A percentile compares a stretch with the other conserved stretches of the same genome.
Conservation (phyloP, 2,888 invertebrate genomes). For the Geophilus truncorum region DNA sequence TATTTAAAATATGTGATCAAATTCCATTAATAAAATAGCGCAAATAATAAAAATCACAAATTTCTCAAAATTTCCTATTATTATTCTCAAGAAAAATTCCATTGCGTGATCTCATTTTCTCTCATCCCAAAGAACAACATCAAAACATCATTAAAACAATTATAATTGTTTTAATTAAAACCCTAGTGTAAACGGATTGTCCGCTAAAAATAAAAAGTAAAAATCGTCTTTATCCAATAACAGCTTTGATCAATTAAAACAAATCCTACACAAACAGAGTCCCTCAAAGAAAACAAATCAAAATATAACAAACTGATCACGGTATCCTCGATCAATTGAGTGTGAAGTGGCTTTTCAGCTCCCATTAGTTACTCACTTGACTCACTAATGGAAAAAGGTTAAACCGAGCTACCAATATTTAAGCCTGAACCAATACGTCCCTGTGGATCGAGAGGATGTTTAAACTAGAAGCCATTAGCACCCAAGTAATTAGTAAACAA, state of each 20-base stretch:
- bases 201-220: too few species aligned
- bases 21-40: too few species aligned
- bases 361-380: constrained; percentile 3
- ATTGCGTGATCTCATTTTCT: too few species aligned
- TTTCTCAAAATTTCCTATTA: too few species aligned
- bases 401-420: not conserved
- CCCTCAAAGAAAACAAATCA: not conserved
- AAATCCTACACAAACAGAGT: not conserved
- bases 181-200: too few species aligned
- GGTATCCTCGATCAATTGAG: not conserved
- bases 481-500: constrained; percentile 1
- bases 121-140: too few species aligned
- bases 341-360: not conserved
- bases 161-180: too few species aligned
- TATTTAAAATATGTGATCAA: too few species aligned
- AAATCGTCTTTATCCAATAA: too few species aligned
- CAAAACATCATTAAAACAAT: too few species aligned
- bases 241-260: not conserved
- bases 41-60: too few species aligned
- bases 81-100: too few species aligned
- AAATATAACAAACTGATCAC: not conserved
- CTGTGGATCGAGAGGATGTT: constrained; percentile 1
- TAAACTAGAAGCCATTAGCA: not conserved
- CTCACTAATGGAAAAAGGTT: constrained; percentile 17
- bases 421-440: not conserved